These are phyloP conservation scores for Leptonema lineaticorne DNA, from an alignment of 1,140 invertebrate species.

Conservation along the genomic window DNA sequence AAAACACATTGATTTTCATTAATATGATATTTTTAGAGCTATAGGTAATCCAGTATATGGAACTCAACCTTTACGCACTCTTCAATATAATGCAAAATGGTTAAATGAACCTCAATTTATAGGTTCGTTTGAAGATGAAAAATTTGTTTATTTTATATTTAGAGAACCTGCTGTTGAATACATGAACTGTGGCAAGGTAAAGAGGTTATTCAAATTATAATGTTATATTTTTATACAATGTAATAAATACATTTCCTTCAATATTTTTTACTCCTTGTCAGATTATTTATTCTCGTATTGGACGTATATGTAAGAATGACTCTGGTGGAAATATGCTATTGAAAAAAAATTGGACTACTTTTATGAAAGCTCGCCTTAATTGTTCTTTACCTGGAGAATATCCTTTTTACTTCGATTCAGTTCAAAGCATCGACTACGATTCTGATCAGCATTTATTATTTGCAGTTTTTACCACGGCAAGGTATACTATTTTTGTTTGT, in stretches of 20 bases:
- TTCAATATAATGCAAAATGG: constrained; percentile 89
- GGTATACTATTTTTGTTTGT: constrained; percentile 57
- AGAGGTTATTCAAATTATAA: neutral
- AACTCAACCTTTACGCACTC: constrained; percentile 65
- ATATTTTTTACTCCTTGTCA: too few relatives aligned
- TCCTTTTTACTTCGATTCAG: constrained; percentile 93
- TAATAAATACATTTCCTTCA: constrained; percentile 39
- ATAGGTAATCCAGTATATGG: constrained; percentile 7
- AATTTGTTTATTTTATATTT: constrained; percentile 89
- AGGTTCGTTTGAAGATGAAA: constrained; percentile 84
- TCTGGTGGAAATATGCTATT: constrained; percentile 70
- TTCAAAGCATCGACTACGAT: constrained; percentile 81
- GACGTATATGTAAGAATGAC: constrained; percentile 90
- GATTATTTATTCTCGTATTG: constrained; percentile 88
- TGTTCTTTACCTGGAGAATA: constrained; percentile 89
- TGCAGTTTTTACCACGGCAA: constrained; percentile 90
- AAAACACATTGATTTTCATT: neutral
- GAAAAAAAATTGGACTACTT: constrained; percentile 90
- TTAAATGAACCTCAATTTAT: constrained; percentile 92
- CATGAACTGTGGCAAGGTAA: constrained; percentile 87
- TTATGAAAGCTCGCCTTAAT: constrained; percentile 87
- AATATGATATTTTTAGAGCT: constrained; percentile 20
- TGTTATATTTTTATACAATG: neutral
- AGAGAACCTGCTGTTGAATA: constrained; percentile 88
- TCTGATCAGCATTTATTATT: constrained; percentile 82